Evolutionary conservation across 1,140 invertebrate genomes (phyloP).

Genomic region (Teleopsis dalmanni): DNA sequence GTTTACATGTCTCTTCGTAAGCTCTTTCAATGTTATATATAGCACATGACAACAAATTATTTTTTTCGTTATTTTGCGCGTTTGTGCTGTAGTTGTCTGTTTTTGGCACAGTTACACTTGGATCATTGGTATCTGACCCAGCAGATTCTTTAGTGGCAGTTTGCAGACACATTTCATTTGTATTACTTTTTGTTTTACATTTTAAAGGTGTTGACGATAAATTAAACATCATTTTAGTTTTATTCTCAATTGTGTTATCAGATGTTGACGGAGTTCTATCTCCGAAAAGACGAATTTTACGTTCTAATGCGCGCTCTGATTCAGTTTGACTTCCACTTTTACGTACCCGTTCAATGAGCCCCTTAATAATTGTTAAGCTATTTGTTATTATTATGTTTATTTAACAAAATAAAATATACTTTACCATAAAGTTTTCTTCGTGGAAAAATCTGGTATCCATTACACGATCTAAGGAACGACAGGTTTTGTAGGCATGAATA

Average conservation of each 20-base stretch:
- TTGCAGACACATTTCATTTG: neutral
- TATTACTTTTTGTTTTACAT: neutral
- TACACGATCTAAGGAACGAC: conserved; percentile 72
- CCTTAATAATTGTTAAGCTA: conserved; percentile 20
- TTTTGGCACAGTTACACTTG: neutral
- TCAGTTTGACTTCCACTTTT: conserved; percentile 47
- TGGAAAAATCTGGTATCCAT: conserved; percentile 82
- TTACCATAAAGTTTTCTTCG: conserved; percentile 60
- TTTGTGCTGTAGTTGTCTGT: conserved; percentile 1
- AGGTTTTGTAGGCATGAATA: conserved; percentile 77
- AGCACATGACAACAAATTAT: conserved; percentile 8
- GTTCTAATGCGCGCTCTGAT: conserved; percentile 53
- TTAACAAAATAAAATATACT: neutral
- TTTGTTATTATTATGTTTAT: neutral
- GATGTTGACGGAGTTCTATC: neutral
- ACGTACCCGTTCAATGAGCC: conserved; percentile 53
- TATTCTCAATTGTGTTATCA: conserved; percentile 12
- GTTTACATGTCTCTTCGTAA: conserved; percentile 12
- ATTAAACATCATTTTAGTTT: conserved; percentile 13
- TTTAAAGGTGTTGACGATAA: conserved; percentile 16
- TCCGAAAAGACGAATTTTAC: conserved; percentile 29
- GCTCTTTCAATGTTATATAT: conserved; percentile 16
- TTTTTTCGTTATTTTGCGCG: conserved; percentile 6
- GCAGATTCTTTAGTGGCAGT: neutral
- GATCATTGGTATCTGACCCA: neutral